Percentiles rank a stretch among this genome's conserved stretches.
phyloP scores from a whole-genome alignment of 2,113 vertebrate genomes.

The Salvator merianae region DNA sequence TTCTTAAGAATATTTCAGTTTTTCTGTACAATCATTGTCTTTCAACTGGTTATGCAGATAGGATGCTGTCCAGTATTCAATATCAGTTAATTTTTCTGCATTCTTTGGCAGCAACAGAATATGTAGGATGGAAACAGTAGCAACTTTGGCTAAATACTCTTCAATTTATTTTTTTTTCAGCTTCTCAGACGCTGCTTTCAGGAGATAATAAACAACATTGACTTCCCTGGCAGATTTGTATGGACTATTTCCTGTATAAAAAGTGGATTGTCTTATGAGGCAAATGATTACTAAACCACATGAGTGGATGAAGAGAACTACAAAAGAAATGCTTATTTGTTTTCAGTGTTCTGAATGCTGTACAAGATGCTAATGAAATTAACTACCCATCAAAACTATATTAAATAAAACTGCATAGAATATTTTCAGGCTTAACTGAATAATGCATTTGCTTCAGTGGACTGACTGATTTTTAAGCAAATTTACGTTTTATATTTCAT shows the following conservation, averaged over 20 bases:
- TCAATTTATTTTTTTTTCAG: too few species aligned
- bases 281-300: not conserved
- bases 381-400: not conserved
- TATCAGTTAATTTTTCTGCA: too few species aligned
- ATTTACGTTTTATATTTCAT: not conserved
- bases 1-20: too few species aligned
- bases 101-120: too few species aligned
- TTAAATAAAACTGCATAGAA: not conserved
- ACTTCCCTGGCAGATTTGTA: too few species aligned
- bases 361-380: not conserved
- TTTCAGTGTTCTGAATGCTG: not conserved
- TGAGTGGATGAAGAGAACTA: not conserved
- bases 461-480: not conserved
- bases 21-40: too few species aligned
- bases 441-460: not conserved
- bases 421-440: not conserved
- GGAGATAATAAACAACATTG: too few species aligned
- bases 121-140: too few species aligned
- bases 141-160: too few species aligned
- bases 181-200: too few species aligned
- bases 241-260: not conserved
- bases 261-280: not conserved
- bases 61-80: too few species aligned
- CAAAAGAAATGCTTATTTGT: not conserved
- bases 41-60: too few species aligned